These are phyloP conservation scores for Pammene fasciana DNA, from an alignment of 2,888 invertebrate species.

Conservation along the genomic window DNA sequence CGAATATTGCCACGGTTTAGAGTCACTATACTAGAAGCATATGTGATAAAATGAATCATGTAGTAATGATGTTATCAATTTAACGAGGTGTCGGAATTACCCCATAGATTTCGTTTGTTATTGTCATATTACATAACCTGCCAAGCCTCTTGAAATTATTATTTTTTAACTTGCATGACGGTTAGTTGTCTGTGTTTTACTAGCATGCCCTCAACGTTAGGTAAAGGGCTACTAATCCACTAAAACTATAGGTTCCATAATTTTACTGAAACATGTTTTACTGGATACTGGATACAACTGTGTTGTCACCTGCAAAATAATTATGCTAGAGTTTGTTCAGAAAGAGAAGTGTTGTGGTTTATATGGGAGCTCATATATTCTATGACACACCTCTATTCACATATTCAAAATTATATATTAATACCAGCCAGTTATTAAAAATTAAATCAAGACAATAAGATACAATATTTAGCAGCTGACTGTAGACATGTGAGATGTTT, in stretches of 20 bases:
- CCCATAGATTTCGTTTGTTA: background rate
- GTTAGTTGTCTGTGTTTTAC: conserved; percentile 34
- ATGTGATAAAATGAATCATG: background rate
- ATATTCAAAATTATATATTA: background rate
- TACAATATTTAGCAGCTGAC: too few species aligned
- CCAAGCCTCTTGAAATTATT: background rate
- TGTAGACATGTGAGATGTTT: too few species aligned
- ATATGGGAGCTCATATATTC: too few species aligned
- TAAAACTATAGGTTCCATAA: conserved; percentile 34
- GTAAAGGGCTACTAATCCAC: conserved; percentile 66
- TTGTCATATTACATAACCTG: too few species aligned
- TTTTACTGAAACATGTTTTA: conserved; percentile 8
- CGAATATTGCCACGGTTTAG: too few species aligned
- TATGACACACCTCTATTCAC: too few species aligned
- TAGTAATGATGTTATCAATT: background rate
- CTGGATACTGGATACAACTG: background rate
- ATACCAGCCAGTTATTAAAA: too few species aligned
- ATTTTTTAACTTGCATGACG: background rate
- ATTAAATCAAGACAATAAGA: too few species aligned
- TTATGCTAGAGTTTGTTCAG: too few species aligned
- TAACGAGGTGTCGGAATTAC: background rate
- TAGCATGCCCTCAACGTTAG: conserved; percentile 75
- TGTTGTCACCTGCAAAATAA: background rate
- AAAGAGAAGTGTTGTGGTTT: too few species aligned
- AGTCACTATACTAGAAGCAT: background rate